Conservation (phyloP, 2,113 vertebrate genomes). For the Neotragus moschatus region DNA sequence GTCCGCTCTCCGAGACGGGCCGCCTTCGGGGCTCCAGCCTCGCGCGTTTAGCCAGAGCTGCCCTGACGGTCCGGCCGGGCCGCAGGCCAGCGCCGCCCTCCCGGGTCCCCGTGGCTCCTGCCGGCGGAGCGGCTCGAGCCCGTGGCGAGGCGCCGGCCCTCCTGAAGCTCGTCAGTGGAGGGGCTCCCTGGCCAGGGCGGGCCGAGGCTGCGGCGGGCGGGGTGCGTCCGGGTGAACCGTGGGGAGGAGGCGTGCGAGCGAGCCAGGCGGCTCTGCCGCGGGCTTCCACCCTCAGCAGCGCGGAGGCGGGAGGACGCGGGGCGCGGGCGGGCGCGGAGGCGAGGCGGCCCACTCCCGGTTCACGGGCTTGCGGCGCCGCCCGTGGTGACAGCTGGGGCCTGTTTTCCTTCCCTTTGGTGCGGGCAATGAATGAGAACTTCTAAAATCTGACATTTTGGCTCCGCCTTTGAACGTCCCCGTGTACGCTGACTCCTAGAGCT, state of each 20-base stretch:
- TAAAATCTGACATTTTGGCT: conserved; percentile 72
- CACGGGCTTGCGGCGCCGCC: background rate
- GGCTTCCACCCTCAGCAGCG: conserved; percentile 72
- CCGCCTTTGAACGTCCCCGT: conserved; percentile 70
- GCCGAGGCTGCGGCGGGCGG: conserved; percentile 43
- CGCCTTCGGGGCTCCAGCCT: accelerated
- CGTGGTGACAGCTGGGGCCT: conserved; percentile 71
- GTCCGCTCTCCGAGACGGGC: accelerated
- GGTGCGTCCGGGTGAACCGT: conserved; percentile 71
- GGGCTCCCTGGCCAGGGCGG: conserved; percentile 16
- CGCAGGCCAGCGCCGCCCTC: background rate
- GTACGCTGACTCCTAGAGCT: conserved; percentile 66
- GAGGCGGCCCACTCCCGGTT: background rate
- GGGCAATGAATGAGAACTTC: conserved; percentile 63
- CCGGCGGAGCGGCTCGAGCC: background rate
- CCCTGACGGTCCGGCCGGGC: background rate
- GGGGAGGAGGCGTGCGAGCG: conserved; percentile 71
- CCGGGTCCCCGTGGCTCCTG: background rate
- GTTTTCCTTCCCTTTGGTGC: conserved; percentile 74
- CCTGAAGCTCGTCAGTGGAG: background rate
- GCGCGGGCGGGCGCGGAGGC: accelerated
- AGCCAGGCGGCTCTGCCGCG: conserved; percentile 56
- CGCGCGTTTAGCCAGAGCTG: accelerated
- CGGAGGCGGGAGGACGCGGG: conserved; percentile 68
- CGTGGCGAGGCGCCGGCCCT: background rate